Evolutionary conservation across 2,888 invertebrate genomes (phyloP).

Genomic region (Volucella inanis): DNA sequence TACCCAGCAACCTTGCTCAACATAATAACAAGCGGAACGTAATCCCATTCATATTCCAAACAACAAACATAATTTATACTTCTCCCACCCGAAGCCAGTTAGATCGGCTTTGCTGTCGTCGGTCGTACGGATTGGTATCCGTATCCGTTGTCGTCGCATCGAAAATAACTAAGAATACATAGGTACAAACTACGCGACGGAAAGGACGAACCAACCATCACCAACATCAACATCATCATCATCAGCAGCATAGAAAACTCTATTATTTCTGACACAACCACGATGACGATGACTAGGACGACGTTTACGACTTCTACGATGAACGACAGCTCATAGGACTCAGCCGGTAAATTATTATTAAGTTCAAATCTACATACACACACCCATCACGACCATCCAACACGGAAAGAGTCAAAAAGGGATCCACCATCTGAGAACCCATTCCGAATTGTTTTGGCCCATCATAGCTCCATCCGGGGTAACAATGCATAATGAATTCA

Average conservation of each 20-base stretch:
- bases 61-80: slow-evolving; percentile 62
- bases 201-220: slow-evolving; percentile 12
- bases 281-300: slow-evolving; percentile 30
- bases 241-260: slow-evolving; percentile 56
- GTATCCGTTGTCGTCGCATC: slow-evolving; percentile 20
- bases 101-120: not conserved
- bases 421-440: slow-evolving; percentile 6
- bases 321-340: slow-evolving; percentile 34
- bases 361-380: slow-evolving; percentile 60
- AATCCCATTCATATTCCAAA: slow-evolving; percentile 58
- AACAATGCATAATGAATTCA: slow-evolving; percentile 72
- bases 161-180: slow-evolving; percentile 30
- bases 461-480: slow-evolving; percentile 20
- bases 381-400: slow-evolving; percentile 20
- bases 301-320: not conserved
- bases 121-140: slow-evolving; percentile 8
- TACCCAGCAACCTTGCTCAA: slow-evolving; percentile 9
- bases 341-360: slow-evolving; percentile 69
- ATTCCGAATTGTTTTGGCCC: too few species aligned
- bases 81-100: slow-evolving; percentile 16
- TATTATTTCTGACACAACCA: slow-evolving; percentile 55
- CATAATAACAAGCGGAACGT: slow-evolving; percentile 41
- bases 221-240: slow-evolving; percentile 19
- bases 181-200: not conserved
- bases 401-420: slow-evolving; percentile 25